These are phyloP conservation scores for Mimachlamys varia DNA, from an alignment of 2,888 invertebrate genomes.

Conservation along the genomic window DNA sequence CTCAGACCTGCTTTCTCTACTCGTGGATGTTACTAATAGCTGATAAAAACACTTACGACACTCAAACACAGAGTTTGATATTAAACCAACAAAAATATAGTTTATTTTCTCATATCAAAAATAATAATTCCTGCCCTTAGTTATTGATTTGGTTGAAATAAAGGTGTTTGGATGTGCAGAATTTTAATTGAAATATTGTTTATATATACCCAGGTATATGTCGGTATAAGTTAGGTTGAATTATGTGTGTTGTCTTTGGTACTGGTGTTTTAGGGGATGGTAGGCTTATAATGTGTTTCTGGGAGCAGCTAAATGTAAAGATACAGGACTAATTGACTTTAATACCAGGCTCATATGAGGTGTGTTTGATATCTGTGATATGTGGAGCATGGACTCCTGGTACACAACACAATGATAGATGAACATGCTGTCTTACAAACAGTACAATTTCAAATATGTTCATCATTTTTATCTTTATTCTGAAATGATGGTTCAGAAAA, in stretches of 20 bases:
- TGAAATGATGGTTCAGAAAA: not conserved
- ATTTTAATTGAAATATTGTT: too few relatives aligned
- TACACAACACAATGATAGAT: not conserved
- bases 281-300: not conserved
- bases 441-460: not conserved
- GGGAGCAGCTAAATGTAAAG: not conserved
- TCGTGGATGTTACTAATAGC: conserved; percentile 4
- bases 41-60: not conserved
- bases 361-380: not conserved
- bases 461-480: not conserved
- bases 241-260: not conserved
- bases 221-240: not conserved
- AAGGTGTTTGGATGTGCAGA: not conserved
- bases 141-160: not conserved
- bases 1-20: not conserved
- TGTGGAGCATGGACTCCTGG: not conserved
- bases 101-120: not conserved
- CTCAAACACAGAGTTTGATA: too few relatives aligned
- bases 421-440: not conserved
- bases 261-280: not conserved
- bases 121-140: not conserved
- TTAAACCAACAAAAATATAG: not conserved
- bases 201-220: not conserved
- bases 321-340: not conserved
- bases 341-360: not conserved